A percentile compares a stretch with the other conserved stretches of the same genome.
Conservation (phyloP, 2,797 vertebrate species). For the Oreochromis mossambicus region DNA sequence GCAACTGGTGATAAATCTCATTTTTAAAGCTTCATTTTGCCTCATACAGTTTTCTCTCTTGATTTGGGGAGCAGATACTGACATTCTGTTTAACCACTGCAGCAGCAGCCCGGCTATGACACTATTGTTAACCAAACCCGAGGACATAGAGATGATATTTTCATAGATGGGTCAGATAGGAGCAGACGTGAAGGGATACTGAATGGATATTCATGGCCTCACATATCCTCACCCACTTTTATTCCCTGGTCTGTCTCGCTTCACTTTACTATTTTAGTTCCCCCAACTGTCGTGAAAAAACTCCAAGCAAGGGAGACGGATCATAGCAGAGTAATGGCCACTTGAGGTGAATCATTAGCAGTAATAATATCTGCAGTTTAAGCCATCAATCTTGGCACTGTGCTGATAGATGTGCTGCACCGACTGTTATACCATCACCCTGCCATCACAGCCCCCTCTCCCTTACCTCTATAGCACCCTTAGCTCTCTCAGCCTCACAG, state of each 20-base stretch:
- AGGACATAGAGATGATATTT: not conserved
- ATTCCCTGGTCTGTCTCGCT: not conserved
- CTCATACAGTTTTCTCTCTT: not conserved
- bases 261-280: conserved; percentile 15
- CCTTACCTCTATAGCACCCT: not conserved
- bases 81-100: not conserved
- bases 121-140: not conserved
- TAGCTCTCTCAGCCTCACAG: not conserved
- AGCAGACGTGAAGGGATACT: conserved; percentile 13
- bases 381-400: conserved; percentile 57
- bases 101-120: not conserved
- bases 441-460: not conserved
- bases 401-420: conserved; percentile 41
- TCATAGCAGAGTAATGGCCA: conserved; percentile 62
- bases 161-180: not conserved
- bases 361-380: conserved; percentile 74
- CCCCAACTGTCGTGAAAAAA: conserved; percentile 14
- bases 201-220: not conserved
- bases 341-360: conserved; percentile 78
- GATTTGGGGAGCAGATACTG: not conserved
- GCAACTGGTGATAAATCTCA: not conserved
- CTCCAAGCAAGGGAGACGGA: conserved; percentile 41
- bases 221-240: not conserved
- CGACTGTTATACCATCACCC: conserved; percentile 11
- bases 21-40: not conserved